Conservation (phyloP, 1,140 invertebrate genomes). For the Sarcophaga bullata region DNA sequence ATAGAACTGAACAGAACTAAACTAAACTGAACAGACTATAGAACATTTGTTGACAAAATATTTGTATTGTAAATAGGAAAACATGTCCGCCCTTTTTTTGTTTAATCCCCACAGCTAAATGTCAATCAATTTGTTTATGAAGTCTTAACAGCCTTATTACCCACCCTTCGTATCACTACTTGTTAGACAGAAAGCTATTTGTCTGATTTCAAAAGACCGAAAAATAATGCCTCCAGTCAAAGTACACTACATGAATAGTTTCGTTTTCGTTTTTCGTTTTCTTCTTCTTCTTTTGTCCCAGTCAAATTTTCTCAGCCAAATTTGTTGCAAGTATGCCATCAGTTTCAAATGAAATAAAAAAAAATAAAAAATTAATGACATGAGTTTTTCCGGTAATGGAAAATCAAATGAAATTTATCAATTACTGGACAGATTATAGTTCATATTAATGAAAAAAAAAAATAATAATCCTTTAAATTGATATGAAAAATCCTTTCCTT, state of each 20-base stretch:
- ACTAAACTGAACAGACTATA: neutral
- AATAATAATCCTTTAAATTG: no score
- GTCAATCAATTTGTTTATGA: neutral
- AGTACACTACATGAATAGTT: neutral
- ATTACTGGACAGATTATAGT: no score
- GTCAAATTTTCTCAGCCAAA: no score
- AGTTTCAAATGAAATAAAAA: no score
- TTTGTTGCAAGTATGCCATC: no score
- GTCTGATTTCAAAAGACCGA: neutral
- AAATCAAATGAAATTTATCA: no score
- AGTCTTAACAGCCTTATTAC: neutral
- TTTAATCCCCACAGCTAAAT: neutral
- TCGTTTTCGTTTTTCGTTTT: no score
- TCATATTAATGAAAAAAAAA: no score
- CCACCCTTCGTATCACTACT: neutral
- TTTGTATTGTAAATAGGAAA: constrained; percentile 9
- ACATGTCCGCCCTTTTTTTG: neutral
- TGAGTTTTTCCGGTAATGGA: no score
- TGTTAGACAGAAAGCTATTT: neutral
- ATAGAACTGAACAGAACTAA: neutral
- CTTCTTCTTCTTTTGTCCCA: neutral
- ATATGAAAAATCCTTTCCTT: no score
- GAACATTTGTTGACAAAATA: constrained; percentile 9
- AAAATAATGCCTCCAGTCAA: neutral
- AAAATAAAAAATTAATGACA: no score